A percentile compares a stretch with the other conserved stretches of the same genome.
phyloP scores from a whole-genome alignment of 2,113 vertebrate species.

The Notiomystis cincta region DNA sequence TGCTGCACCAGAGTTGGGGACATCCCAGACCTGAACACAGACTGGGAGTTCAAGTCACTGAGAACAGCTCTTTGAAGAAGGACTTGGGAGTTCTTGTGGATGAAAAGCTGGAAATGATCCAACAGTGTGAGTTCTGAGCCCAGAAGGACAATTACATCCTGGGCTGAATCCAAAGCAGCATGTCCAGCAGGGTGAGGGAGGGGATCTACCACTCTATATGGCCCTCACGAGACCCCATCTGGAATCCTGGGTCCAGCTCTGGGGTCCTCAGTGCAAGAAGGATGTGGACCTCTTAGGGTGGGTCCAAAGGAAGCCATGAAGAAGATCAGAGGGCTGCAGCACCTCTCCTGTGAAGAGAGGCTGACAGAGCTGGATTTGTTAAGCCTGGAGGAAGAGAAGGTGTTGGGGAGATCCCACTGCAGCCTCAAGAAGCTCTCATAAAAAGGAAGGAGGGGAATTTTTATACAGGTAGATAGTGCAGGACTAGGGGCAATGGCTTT shows the following conservation, averaged over 20 bases:
- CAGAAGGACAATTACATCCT: neutral
- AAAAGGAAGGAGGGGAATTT: neutral
- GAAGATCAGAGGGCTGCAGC: too few species aligned
- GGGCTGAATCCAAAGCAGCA: rapidly evolving
- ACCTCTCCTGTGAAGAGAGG: neutral
- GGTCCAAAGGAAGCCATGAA: neutral
- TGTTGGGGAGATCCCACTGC: neutral
- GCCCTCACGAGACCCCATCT: neutral
- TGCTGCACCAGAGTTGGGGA: too few species aligned
- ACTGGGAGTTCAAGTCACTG: neutral
- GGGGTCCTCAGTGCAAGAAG: neutral
- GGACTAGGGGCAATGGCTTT: neutral
- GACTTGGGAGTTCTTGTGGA: too few species aligned
- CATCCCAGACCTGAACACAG: neutral
- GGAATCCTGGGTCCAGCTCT: neutral
- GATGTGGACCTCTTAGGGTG: too few species aligned
- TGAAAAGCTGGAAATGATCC: neutral
- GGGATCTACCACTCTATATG: too few species aligned
- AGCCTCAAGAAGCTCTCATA: neutral
- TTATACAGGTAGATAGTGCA: neutral
- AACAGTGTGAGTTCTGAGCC: neutral
- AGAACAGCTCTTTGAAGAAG: neutral
- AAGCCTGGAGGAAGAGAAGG: neutral
- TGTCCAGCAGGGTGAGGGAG: neutral
- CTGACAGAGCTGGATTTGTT: neutral